Percentiles rank a stretch among this genome's conserved stretches.
phyloP scores from a whole-genome alignment of 2,113 vertebrate species.

The Perca fluviatilis region DNA sequence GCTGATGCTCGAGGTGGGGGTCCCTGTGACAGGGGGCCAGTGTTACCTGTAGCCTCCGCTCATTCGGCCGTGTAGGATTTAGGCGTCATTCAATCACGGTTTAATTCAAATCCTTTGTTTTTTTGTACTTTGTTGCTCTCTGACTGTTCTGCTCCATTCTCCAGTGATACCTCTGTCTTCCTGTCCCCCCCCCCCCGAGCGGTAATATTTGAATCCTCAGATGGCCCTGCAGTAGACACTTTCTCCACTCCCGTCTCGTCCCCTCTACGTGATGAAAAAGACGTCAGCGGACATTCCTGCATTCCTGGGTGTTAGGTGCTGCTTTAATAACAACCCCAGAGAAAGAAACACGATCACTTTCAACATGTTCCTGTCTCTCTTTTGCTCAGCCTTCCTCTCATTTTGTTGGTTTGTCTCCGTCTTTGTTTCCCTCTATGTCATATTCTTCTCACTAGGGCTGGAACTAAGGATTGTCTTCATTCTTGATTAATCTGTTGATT shows the following conservation, averaged over 20 bases:
- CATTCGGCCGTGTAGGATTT: slow-evolving; percentile 30
- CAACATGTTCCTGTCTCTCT: slow-evolving; percentile 43
- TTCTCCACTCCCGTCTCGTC: slow-evolving; percentile 31
- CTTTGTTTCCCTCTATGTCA: slow-evolving; percentile 25
- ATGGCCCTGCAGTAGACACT: slow-evolving; percentile 52
- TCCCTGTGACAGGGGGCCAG: slow-evolving; percentile 66
- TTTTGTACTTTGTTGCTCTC: slow-evolving; percentile 16
- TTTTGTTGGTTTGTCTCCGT: slow-evolving; percentile 15
- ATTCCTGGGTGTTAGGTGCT: slow-evolving; percentile 71
- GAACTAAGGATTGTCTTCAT: too few species aligned
- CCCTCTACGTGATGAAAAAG: slow-evolving; percentile 63
- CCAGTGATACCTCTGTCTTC: slow-evolving; percentile 19
- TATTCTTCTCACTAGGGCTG: not conserved
- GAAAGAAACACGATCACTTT: slow-evolving; percentile 62
- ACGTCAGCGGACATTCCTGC: slow-evolving; percentile 84
- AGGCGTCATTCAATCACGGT: slow-evolving; percentile 32
- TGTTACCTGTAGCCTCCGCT: slow-evolving; percentile 61
- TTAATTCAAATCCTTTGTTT: slow-evolving; percentile 21
- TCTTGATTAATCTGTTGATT: too few species aligned
- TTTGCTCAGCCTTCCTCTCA: slow-evolving; percentile 16
- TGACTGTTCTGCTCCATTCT: slow-evolving; percentile 39
- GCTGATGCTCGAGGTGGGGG: slow-evolving; percentile 51
- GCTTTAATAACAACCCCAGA: slow-evolving; percentile 82
- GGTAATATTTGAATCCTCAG: slow-evolving; percentile 69
- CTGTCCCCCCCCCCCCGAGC: not conserved